Percentiles rank a stretch among this genome's conserved stretches.
These are phyloP conservation scores for Pollenia angustigena DNA, from an alignment of 2,888 invertebrate genomes.

Conservation along the genomic window DNA sequence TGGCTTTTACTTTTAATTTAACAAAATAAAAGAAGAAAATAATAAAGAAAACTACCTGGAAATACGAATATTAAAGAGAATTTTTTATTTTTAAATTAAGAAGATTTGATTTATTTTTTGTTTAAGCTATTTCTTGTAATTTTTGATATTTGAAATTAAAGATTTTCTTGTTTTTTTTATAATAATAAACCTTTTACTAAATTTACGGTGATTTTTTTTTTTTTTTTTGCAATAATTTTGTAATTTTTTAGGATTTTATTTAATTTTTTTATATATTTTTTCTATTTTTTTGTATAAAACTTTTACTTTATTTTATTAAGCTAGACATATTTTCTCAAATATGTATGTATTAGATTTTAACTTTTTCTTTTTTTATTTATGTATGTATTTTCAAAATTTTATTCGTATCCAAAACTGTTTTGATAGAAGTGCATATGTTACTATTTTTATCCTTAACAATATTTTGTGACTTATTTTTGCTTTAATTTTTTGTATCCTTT, in stretches of 20 bases:
- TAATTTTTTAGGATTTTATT: slow-evolving; percentile 19
- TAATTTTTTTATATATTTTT: neutral
- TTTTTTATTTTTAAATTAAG: neutral
- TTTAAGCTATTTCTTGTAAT: slow-evolving; percentile 61
- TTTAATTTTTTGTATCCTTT: slow-evolving; percentile 30
- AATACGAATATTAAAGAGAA: slow-evolving; percentile 14
- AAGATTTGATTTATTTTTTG: slow-evolving; percentile 11
- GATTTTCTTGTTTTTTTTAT: slow-evolving; percentile 10
- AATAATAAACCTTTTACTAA: slow-evolving; percentile 21
- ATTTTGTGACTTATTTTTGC: neutral
- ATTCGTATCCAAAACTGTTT: neutral
- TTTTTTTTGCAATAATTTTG: neutral
- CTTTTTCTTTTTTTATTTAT: neutral
- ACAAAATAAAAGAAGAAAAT: neutral
- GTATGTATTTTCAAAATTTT: slow-evolving; percentile 15
- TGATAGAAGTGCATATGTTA: no score
- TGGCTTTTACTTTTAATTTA: slow-evolving; percentile 71
- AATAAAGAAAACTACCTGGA: slow-evolving; percentile 4
- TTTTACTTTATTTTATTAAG: neutral
- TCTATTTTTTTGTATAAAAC: neutral
- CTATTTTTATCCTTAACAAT: neutral
- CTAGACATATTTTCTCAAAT: neutral
- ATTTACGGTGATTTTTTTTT: neutral
- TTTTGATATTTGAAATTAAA: slow-evolving; percentile 43
- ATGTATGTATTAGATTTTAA: slow-evolving; percentile 10